Evolutionary conservation across 2,888 invertebrate species (phyloP), one percentile per base, ranked within the genome.

Genomic region (Agonopterix arenella): DNA sequence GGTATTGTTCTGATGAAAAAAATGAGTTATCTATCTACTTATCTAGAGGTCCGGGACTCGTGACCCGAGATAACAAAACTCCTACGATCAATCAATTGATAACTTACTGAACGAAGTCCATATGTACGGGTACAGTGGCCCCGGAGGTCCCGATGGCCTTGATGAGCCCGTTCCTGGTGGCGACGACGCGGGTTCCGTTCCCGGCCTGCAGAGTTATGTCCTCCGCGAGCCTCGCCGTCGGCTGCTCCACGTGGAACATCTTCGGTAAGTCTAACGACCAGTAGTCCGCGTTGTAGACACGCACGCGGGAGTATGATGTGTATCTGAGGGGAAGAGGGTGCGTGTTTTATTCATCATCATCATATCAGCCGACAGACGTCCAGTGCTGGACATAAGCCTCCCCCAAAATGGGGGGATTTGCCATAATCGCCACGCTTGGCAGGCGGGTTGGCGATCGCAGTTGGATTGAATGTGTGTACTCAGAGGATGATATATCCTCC

Each of bases 101-200:
- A 36, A 90, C 92, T 90, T 89, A 94, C 90, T 93, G 93, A 0
- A 94, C 92, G 80, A 95, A 96, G 73, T 95, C 94, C 68, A 96
- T 90, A 67, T 95, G 94, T 0, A 95, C 90, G 0, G 95, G 85
- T 13, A 71, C 65, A 10, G 80, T 76, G 11, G 57, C 62, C 0
- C 85, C 86, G 0, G 69, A 56, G 0, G 76, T 67, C 1, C 81
- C 74, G 0, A 96, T 76, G 0, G 95, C 94, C 73, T 96, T 96
- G 36, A 97, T 77, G 16, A 96, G 80, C 0, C 96, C 96, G 10
- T 90, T 81, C 60, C 89, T 86, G 48, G 91, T 92, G 60, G 94
- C 94, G 0, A 95, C 90, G 0, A 93, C 92, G 0, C 85, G 74
- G 1, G 80, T 72, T 10, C 80, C 70, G 58, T 76, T 77, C 18